Base-by-base conservation (phyloP, 92 coral and sea anemone genomes). In the Umimayanthus kanabou region DNA sequence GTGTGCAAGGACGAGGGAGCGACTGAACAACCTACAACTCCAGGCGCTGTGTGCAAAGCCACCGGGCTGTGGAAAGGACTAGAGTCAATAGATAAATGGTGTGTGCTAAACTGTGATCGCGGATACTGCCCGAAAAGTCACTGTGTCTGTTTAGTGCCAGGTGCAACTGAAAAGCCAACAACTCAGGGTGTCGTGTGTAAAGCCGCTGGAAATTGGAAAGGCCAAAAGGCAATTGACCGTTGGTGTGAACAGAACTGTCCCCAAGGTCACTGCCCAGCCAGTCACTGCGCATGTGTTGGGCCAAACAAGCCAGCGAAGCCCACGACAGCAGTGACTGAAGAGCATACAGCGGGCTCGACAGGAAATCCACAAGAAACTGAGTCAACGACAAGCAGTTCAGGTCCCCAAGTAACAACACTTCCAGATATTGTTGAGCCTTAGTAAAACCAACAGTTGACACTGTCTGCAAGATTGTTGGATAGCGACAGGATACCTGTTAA, bases 51-150 rank as follows among this genome's bases (percentile, higher is more conserved):
- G 66, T 78, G 82, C 13, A 50, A n/a, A 26, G 85, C 73, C 25
- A 11, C 25, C 2, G 73, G 73, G 37, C 5, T 16, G 15, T 80
- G 72, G 71, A 61, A 58, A 22, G 49, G 85, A 80, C 5, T 23
- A 22, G 40, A 45, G 25, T 20, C 39, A 20, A 88, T 88, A 78
- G 77, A 88, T 61, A 57, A n/a, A 5, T 88, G 91, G 91, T 88
- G 91, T 67, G 43, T 5, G 5, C 10, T 0, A 8, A 82, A 88
- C 30, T 88, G 91, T 16, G 28, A 67, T 42, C 77, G 29, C 23
- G 86, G 86, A 11, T 39, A 80, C 57, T 88, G 90, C 33, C 90
- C 90, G 26, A 9, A 6, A 11, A 49, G 66, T 23, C 81, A 3
- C 39, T 79, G 82, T 29, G 10, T 7, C 11, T 79, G 82, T 15